phyloP scores from a whole-genome alignment of 30 jellyfish, hydroid and myxozoan species.

The Aurelia aurita region DNA sequence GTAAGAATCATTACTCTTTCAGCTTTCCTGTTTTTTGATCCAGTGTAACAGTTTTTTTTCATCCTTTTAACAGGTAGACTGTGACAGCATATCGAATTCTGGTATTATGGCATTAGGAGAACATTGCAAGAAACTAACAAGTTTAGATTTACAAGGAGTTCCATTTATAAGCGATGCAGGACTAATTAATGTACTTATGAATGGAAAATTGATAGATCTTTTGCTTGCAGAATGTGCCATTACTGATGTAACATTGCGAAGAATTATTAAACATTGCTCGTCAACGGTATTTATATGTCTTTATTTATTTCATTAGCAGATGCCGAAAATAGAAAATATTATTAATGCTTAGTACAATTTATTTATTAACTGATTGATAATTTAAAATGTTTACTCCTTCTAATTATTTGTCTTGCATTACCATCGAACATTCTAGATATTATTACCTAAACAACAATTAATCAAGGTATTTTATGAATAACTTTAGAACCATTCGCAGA shows the following conservation, averaged over 20 bases:
- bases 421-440: too few species aligned
- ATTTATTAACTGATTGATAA: too few species aligned
- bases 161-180: conserved; percentile 78
- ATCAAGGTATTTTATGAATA: too few species aligned
- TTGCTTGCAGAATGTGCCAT: conserved; percentile 82
- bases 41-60: too few species aligned
- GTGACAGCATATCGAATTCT: conserved; percentile 76
- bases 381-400: too few species aligned
- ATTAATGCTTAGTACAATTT: too few species aligned
- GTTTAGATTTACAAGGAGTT: conserved; percentile 81
- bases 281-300: neutral
- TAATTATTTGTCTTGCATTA: too few species aligned
- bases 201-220: conserved; percentile 33
- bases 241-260: conserved; percentile 63
- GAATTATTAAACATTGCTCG: conserved; percentile 31
- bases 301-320: neutral
- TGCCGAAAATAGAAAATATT: too few species aligned
- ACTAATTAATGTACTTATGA: conserved; percentile 4
- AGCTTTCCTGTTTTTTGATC: too few species aligned
- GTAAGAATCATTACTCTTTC: too few species aligned
- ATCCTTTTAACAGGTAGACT: conserved; percentile 58
- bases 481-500: too few species aligned
- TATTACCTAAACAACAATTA: too few species aligned
- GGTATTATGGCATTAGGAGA: conserved; percentile 70
- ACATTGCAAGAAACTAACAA: conserved; percentile 42